Evolutionary conservation across 2,888 invertebrate species (phyloP).

Genomic region (Dryadula phaetusa): DNA sequence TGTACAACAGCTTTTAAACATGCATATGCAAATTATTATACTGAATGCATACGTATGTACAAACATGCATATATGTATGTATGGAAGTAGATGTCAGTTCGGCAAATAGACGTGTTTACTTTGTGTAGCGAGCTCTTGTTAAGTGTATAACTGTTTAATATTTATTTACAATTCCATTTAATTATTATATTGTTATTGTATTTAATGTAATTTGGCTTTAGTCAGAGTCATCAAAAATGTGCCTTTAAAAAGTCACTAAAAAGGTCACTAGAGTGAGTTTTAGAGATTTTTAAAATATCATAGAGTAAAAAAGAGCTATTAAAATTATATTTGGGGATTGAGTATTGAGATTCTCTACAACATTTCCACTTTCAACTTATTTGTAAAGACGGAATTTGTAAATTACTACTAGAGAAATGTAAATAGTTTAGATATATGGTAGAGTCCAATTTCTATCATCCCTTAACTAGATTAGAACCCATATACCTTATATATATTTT

Average conservation of each 20-base stretch:
- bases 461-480: too few species aligned
- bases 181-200: constrained; percentile 1
- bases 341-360: too few species aligned
- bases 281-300: too few species aligned
- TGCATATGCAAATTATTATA: too few species aligned
- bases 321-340: too few species aligned
- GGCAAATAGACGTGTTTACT: neutral
- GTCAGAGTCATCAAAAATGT: neutral
- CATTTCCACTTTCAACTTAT: too few species aligned
- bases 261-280: too few species aligned
- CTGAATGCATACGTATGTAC: neutral
- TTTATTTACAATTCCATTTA: constrained; percentile 13
- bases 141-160: neutral
- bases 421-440: too few species aligned
- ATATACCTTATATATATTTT: neutral
- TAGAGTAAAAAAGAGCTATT: too few species aligned
- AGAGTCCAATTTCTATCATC: too few species aligned
- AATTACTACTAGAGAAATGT: too few species aligned
- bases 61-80: neutral
- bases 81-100: neutral
- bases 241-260: neutral
- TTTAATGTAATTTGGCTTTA: neutral
- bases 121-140: constrained; percentile 5
- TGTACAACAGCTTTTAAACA: neutral
- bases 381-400: too few species aligned